Conservation (phyloP, 2,888 invertebrate species). For the Agrochola macilenta region DNA sequence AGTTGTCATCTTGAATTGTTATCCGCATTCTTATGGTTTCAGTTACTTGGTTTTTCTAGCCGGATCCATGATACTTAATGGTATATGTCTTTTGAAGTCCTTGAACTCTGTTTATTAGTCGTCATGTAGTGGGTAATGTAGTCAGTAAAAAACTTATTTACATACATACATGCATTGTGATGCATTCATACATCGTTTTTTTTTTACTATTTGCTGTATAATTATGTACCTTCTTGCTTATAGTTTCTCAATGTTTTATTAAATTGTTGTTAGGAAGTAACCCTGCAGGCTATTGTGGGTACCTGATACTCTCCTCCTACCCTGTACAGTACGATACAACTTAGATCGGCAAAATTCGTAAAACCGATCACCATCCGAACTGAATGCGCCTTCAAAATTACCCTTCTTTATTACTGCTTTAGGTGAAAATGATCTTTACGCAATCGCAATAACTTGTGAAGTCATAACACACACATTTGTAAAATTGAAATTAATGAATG, state of each 20-base stretch:
- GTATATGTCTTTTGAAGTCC: constrained; percentile 9
- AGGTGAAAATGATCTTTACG: too few species aligned
- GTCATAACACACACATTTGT: too few species aligned
- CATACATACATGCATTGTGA: not conserved
- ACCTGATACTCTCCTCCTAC: too few species aligned
- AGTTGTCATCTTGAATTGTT: constrained; percentile 23
- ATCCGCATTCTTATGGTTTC: constrained; percentile 55
- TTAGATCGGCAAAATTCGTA: too few species aligned
- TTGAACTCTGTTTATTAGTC: constrained; percentile 21
- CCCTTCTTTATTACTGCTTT: too few species aligned
- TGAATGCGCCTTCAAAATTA: too few species aligned
- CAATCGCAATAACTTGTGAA: too few species aligned
- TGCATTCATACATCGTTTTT: constrained; percentile 12
- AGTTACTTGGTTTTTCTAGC: constrained; percentile 27
- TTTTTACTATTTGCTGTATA: not conserved
- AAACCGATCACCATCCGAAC: too few species aligned
- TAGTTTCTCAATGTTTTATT: not conserved
- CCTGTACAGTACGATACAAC: too few species aligned
- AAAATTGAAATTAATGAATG: too few species aligned
- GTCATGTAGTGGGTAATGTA: not conserved
- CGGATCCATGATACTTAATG: constrained; percentile 13
- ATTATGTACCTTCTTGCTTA: not conserved
- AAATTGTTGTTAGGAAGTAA: not conserved
- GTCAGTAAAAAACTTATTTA: constrained; percentile 14
- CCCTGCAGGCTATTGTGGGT: not conserved